A percentile compares a stretch with the other conserved stretches of the same genome.
phyloP scores from a whole-genome alignment of 2,888 invertebrate genomes.

The Campoplex nolae region DNA sequence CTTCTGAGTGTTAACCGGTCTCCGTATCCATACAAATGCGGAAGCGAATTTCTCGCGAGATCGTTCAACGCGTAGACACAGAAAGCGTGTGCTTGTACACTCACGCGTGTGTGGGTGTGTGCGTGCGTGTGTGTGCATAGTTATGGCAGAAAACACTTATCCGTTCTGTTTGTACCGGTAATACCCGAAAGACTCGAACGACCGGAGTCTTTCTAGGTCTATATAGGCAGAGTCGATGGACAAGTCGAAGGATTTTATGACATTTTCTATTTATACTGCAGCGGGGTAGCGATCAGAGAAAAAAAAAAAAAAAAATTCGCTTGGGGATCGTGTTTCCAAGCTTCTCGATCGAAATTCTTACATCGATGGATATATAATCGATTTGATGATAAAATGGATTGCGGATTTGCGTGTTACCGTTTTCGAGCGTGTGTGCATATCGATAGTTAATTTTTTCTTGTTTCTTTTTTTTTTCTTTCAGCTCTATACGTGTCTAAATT shows the following conservation, averaged over 20 bases:
- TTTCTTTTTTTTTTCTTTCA: too few species aligned
- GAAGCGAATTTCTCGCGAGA: constrained; percentile 60
- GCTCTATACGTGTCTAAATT: neutral
- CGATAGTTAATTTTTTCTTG: too few species aligned
- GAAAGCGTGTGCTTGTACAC: neutral
- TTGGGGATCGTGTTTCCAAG: neutral
- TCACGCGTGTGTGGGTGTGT: too few species aligned
- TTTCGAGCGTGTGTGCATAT: neutral
- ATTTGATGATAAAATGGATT: neutral
- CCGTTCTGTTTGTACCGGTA: constrained; percentile 41
- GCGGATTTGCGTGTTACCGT: neutral
- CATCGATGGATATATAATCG: neutral
- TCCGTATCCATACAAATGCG: constrained; percentile 47
- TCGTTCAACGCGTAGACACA: constrained; percentile 36
- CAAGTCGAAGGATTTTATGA: constrained; percentile 44
- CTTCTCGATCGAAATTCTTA: neutral
- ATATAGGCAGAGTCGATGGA: constrained; percentile 41
- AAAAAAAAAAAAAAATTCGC: neutral
- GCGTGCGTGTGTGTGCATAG: neutral
- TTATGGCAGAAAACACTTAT: constrained; percentile 51
- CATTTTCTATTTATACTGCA: neutral
- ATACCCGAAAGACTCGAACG: constrained; percentile 59
- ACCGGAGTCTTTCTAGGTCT: constrained; percentile 32
- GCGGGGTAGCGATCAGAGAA: neutral
- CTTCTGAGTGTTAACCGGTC: neutral